phyloP scores from a whole-genome alignment of 2,888 invertebrate species.

The Lasius fuliginosus region DNA sequence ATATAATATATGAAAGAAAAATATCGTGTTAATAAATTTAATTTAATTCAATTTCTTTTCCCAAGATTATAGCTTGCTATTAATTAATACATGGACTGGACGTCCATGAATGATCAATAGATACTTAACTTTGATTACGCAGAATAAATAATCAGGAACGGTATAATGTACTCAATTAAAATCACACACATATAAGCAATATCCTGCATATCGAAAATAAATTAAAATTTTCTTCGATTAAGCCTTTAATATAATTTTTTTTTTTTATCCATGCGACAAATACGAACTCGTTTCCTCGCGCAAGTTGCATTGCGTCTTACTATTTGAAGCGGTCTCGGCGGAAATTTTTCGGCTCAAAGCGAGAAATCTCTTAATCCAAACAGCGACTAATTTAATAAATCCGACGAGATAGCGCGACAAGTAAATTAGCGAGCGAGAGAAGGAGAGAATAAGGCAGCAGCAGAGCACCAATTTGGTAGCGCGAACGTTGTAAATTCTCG shows the following conservation, averaged over 20 bases:
- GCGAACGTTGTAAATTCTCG: constrained; percentile 78
- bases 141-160: not conserved
- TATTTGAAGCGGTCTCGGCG: constrained; percentile 17
- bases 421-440: constrained; percentile 30
- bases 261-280: constrained; percentile 1
- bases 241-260: not conserved
- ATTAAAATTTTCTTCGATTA: not conserved
- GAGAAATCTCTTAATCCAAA: constrained; percentile 66
- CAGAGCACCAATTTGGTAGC: constrained; percentile 70
- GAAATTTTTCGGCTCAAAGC: constrained; percentile 44
- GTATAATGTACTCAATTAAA: not conserved
- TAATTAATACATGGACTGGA: not conserved
- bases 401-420: constrained; percentile 64
- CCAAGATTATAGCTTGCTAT: not conserved
- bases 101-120: not conserved
- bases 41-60: not conserved
- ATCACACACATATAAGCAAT: not conserved
- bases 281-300: constrained; percentile 16
- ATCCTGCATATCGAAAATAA: constrained; percentile 11
- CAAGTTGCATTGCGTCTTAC: not conserved
- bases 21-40: not conserved
- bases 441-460: constrained; percentile 24
- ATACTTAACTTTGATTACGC: not conserved
- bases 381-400: constrained; percentile 64
- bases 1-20: not conserved